phyloP scores from a whole-genome alignment of 2,797 vertebrate genomes.

The Arctocebus calabarensis region DNA sequence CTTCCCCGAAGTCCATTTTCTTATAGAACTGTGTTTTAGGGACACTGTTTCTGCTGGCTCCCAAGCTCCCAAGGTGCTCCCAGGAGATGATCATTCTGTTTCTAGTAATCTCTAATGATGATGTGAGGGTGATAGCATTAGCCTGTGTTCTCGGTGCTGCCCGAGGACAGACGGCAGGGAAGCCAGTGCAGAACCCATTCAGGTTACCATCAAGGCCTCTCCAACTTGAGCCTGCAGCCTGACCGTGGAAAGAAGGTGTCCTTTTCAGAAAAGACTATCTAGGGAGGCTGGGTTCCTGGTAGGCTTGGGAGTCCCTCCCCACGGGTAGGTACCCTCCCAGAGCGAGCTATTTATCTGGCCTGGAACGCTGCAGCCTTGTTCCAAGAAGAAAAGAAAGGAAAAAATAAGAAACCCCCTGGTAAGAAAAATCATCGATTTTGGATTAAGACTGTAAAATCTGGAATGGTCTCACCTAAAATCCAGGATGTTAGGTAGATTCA shows the following conservation, averaged over 20 bases:
- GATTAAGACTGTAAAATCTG: too few relatives aligned
- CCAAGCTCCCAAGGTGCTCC: neutral
- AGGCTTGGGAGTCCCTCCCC: neutral
- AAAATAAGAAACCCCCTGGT: neutral
- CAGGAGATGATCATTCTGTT: neutral
- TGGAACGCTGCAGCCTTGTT: neutral
- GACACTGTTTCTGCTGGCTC: neutral
- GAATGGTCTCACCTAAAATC: neutral
- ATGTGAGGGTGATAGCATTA: rapidly evolving
- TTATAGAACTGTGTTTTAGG: neutral
- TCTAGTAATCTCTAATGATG: rapidly evolving
- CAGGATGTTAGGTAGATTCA: neutral
- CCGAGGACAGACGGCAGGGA: neutral
- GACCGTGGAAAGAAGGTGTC: neutral
- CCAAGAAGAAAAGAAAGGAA: neutral
- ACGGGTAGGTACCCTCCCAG: rapidly evolving
- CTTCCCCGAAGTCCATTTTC: neutral
- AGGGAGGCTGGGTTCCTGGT: too few relatives aligned
- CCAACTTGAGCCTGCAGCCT: neutral
- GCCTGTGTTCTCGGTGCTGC: neutral
- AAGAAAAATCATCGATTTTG: neutral
- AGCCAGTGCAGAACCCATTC: neutral
- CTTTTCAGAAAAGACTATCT: neutral
- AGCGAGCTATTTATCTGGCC: neutral
- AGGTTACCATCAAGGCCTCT: neutral